Evolutionary conservation across 1,140 invertebrate genomes (phyloP), one percentile per base, ranked within the genome.

Genomic region (Delia radicum): DNA sequence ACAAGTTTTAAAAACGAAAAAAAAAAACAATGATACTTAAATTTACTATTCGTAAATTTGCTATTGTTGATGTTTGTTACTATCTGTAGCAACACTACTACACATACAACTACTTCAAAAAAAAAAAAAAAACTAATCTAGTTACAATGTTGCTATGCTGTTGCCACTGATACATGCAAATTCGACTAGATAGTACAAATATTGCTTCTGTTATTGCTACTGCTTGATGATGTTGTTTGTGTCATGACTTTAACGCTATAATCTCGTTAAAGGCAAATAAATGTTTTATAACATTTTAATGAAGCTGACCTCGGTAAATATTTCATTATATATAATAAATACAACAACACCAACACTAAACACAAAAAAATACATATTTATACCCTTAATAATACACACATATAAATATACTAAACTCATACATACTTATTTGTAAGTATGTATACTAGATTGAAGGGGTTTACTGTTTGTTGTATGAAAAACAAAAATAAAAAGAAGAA

Each of bases 221-320:
- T n/a, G n/a, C n/a, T n/a, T 55, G 21, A 1, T 55, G n/a, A 4
- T 69, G n/a, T 3, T 26, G 28, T 69, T 37, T 10, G 3, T 69
- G 65, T 31, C n/a, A 29, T 21, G 18, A 69, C 29, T 62, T 75
- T 75, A 61, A 67, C 31, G 29, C 61, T n/a, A 76, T 76, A 77
- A 77, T 77, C 63, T 74, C 65, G 76, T 77, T 77, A 69, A 71
- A 65, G 61, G 42, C 73, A 74, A 31, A 77, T 77, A 71, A 77
- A 74, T 77, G 76, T 77, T 77, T 77, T 74, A 77, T 77, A 42
- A 29, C 37, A 69, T 71, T 77, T 77, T 77, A 77, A 77, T 74
- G 73, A 77, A 67, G 76, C 63, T 74, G 76, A 77, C 76, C 76
- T 77, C 76, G 76, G 72, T 74, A 71, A 77, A 77, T 77, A 74